These are phyloP conservation scores for Carcina quercana DNA, from an alignment of 2,888 invertebrate genomes.

Conservation along the genomic window DNA sequence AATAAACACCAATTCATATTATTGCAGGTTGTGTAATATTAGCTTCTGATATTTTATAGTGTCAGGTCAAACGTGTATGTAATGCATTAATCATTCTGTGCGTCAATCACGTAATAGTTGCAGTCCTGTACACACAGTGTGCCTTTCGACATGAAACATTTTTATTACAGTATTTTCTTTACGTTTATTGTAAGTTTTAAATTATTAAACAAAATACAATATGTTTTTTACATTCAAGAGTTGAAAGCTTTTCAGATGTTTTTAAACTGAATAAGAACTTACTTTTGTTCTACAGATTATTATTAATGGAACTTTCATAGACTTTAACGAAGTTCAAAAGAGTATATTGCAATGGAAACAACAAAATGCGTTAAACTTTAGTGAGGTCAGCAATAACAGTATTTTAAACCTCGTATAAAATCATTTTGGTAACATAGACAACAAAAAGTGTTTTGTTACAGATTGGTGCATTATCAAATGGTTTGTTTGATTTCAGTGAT, in stretches of 20 bases:
- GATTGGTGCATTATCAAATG: constrained; percentile 52
- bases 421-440: neutral
- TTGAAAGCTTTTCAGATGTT: neutral
- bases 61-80: too few relatives aligned
- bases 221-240: too few relatives aligned
- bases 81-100: too few relatives aligned
- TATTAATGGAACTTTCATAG: constrained; percentile 46
- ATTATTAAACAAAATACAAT: neutral
- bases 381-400: constrained; percentile 44
- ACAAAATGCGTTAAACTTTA: constrained; percentile 48
- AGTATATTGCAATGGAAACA: constrained; percentile 59
- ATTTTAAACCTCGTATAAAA: neutral
- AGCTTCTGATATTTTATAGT: too few relatives aligned
- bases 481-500: constrained; percentile 58
- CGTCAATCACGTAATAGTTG: too few relatives aligned
- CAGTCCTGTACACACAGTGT: too few relatives aligned
- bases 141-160: constrained; percentile 35
- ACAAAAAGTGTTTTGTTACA: constrained; percentile 20
- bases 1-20: too few relatives aligned
- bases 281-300: constrained; percentile 41
- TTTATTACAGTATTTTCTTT: constrained; percentile 35
- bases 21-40: too few relatives aligned
- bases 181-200: constrained; percentile 38
- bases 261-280: constrained; percentile 8
- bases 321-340: constrained; percentile 56